These are phyloP conservation scores for Labeo calbasu DNA, from an alignment of 2,797 vertebrate genomes.

Conservation along the genomic window DNA sequence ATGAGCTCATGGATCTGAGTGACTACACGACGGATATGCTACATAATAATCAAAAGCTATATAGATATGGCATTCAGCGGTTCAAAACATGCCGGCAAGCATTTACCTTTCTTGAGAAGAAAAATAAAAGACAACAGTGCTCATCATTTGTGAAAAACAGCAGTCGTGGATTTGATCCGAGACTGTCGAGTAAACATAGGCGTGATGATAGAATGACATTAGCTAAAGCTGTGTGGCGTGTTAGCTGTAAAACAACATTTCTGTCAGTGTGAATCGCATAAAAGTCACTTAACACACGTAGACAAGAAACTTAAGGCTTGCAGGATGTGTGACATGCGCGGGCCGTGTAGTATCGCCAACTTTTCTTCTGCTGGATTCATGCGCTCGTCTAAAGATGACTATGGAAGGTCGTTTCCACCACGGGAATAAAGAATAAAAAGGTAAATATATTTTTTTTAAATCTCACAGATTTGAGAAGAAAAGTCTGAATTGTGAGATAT, in stretches of 20 bases:
- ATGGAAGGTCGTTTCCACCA: background rate
- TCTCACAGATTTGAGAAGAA: background rate
- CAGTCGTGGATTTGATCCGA: conserved; percentile 49
- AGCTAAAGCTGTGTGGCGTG: conserved; percentile 27
- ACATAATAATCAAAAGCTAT: conserved; percentile 68
- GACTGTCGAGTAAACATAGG: conserved; percentile 45
- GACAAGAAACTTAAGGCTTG: conserved; percentile 56
- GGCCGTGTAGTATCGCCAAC: conserved; percentile 41
- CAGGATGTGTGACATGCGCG: conserved; percentile 47
- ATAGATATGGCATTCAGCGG: conserved; percentile 59
- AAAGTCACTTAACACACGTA: conserved; percentile 36
- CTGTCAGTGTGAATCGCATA: conserved; percentile 47
- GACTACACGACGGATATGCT: conserved; percentile 66
- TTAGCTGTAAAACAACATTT: conserved; percentile 34
- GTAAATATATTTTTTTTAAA: background rate
- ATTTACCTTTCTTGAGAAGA: conserved; percentile 49
- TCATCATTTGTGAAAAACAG: conserved; percentile 52
- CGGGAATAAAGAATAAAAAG: background rate
- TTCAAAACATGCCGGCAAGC: conserved; percentile 69
- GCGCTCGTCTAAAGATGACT: background rate
- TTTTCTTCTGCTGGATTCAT: conserved; percentile 19
- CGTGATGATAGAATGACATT: conserved; percentile 41
- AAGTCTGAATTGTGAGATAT: background rate
- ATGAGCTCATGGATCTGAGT: conserved; percentile 61
- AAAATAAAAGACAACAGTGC: conserved; percentile 43